A percentile compares a stretch with the other conserved stretches of the same genome.
Evolutionary conservation across 2,113 vertebrate species (phyloP).

Genomic region (Jaculus jaculus): DNA sequence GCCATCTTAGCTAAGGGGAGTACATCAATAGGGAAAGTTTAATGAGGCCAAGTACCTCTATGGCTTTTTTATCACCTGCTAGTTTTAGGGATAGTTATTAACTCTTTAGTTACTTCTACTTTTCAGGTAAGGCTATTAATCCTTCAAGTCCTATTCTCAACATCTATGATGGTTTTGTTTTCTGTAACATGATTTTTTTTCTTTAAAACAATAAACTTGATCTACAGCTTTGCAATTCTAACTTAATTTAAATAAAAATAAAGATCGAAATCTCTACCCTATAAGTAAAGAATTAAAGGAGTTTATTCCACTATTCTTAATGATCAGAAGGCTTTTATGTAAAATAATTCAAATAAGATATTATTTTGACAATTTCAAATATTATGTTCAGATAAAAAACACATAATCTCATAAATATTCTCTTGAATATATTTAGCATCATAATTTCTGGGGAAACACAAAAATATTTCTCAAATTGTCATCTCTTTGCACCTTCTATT

Average conservation of each 20-base stretch:
- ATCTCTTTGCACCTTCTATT: neutral
- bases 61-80: too few relatives aligned
- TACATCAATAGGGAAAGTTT: too few relatives aligned
- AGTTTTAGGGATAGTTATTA: too few relatives aligned
- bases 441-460: neutral
- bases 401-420: neutral
- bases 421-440: neutral
- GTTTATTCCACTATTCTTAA: neutral
- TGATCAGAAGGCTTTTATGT: neutral
- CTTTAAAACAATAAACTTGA: too few relatives aligned
- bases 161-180: too few relatives aligned
- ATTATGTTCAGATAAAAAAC: slow-evolving; percentile 18
- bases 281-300: neutral
- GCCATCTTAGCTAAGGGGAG: too few relatives aligned
- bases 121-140: too few relatives aligned
- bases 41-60: too few relatives aligned
- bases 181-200: too few relatives aligned
- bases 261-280: neutral
- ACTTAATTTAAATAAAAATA: slow-evolving; percentile 1
- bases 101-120: too few relatives aligned
- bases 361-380: neutral
- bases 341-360: slow-evolving; percentile 34
- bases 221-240: neutral
- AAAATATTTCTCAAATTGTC: neutral
- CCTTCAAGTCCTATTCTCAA: too few relatives aligned